These are phyloP conservation scores for Pristis pectinata DNA, from an alignment of 2,797 vertebrate species.

Conservation along the genomic window DNA sequence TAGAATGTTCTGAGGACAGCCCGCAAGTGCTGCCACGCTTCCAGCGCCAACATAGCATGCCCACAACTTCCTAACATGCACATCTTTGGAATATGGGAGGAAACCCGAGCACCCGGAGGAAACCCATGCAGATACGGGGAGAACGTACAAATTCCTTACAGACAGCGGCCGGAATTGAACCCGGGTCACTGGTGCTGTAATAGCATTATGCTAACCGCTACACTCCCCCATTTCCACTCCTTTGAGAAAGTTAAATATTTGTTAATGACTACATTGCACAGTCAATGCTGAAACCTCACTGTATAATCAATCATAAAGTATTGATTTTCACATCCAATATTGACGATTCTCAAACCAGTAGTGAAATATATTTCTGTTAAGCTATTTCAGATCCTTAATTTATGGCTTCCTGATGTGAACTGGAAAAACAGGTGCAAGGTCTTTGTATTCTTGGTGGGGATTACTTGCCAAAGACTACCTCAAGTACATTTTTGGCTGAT, in stretches of 20 bases:
- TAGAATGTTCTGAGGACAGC: too few relatives aligned
- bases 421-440: neutral
- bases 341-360: neutral
- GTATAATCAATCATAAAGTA: slow-evolving; percentile 13
- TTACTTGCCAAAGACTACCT: neutral
- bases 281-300: neutral
- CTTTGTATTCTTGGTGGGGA: neutral
- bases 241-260: slow-evolving; percentile 9
- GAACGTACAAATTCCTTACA: too few relatives aligned
- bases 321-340: neutral
- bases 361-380: neutral
- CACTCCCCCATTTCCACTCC: neutral
- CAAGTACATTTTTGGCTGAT: neutral
- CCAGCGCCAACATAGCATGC: too few relatives aligned
- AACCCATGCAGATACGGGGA: too few relatives aligned
- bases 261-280: neutral
- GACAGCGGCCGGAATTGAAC: too few relatives aligned
- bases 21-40: too few relatives aligned
- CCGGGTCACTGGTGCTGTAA: too few relatives aligned
- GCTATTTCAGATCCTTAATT: neutral
- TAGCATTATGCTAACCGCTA: too few relatives aligned
- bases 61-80: too few relatives aligned
- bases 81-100: too few relatives aligned
- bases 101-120: too few relatives aligned
- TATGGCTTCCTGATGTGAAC: neutral